These are phyloP conservation scores for Oreochromis tanganicae DNA, from an alignment of 2,113 vertebrate genomes.

Conservation along the genomic window DNA sequence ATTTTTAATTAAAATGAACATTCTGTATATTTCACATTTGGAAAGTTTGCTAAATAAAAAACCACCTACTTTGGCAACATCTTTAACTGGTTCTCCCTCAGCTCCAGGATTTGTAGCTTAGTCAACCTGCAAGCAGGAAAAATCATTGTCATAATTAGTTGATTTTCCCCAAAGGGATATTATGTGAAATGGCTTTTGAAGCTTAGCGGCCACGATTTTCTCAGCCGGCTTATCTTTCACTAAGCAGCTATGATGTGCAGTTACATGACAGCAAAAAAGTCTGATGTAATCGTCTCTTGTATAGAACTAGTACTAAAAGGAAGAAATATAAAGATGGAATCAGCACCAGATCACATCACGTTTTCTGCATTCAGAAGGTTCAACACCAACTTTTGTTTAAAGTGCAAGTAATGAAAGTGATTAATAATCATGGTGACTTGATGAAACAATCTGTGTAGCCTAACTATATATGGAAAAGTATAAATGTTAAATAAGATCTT, in stretches of 20 bases:
- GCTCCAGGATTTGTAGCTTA: constrained; percentile 95
- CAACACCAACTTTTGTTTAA: not conserved
- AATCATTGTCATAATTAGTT: not conserved
- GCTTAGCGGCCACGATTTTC: not conserved
- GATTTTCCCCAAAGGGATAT: not conserved
- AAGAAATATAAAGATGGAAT: not conserved
- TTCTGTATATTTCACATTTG: not conserved
- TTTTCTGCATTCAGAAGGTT: not conserved
- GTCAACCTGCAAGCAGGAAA: constrained; percentile 77
- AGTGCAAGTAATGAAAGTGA: not conserved
- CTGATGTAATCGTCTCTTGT: not conserved
- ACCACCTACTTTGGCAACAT: constrained; percentile 92
- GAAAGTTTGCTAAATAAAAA: not conserved
- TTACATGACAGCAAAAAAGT: not conserved
- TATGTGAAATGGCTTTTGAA: not conserved
- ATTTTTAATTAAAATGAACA: not conserved
- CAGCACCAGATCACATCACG: not conserved
- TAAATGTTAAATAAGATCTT: not conserved
- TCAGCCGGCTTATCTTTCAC: not conserved
- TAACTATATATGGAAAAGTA: not conserved
- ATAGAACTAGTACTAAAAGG: not conserved
- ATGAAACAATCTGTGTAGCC: not conserved
- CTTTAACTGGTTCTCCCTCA: constrained; percentile 98
- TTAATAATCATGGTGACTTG: not conserved
- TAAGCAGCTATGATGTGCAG: not conserved